These are phyloP conservation scores for Alauda arvensis DNA, from an alignment of 2,797 vertebrate genomes.

Conservation along the genomic window DNA sequence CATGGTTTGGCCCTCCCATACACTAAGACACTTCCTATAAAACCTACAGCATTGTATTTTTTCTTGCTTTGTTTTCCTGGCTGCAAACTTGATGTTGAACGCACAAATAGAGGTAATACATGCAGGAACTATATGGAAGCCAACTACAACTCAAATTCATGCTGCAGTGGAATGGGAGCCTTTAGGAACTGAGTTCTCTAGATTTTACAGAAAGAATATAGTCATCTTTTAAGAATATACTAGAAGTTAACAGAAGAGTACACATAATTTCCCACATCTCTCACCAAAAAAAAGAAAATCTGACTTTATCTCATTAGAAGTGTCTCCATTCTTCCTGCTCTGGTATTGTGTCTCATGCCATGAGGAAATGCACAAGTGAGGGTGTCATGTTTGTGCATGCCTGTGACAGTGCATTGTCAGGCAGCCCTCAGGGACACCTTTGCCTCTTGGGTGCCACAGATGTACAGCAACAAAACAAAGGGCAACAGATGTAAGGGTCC, in stretches of 20 bases:
- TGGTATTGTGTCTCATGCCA: neutral
- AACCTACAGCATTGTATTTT: rapidly evolving
- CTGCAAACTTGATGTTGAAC: neutral
- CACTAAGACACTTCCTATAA: neutral
- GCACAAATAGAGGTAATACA: rapidly evolving
- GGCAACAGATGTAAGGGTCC: neutral
- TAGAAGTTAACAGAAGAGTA: neutral
- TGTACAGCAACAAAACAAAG: neutral
- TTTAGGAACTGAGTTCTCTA: neutral
- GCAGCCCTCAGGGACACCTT: neutral
- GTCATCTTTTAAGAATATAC: neutral
- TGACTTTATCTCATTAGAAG: neutral
- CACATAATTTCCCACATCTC: neutral
- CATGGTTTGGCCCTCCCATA: neutral
- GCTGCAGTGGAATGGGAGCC: neutral
- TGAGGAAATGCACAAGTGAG: neutral
- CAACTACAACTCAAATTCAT: neutral
- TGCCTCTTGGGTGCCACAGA: neutral
- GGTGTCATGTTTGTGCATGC: neutral
- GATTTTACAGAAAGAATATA: neutral
- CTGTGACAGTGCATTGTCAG: neutral
- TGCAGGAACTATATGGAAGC: neutral
- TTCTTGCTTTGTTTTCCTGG: neutral
- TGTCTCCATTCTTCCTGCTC: neutral
- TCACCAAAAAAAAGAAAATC: neutral